These are phyloP conservation scores for Sciurus niger DNA, from an alignment of 2,113 vertebrate species.

Conservation along the genomic window DNA sequence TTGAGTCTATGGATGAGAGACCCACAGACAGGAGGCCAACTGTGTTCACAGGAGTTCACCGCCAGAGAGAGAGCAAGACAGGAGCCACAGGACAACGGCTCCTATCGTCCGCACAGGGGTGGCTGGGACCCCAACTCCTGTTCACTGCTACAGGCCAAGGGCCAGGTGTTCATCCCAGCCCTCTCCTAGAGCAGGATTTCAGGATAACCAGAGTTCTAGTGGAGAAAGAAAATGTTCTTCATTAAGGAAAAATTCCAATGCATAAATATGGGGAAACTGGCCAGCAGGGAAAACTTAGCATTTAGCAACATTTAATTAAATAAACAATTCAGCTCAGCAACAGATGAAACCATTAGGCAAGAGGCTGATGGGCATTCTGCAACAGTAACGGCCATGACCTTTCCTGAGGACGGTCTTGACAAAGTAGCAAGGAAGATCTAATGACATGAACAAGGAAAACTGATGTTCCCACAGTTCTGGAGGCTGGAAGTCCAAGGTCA, in stretches of 20 bases:
- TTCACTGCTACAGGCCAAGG: neutral
- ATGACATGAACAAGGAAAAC: too few relatives aligned
- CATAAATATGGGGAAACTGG: neutral
- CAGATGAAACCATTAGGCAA: too few relatives aligned
- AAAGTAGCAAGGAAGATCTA: too few relatives aligned
- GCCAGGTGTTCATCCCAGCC: neutral
- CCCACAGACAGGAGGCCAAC: too few relatives aligned
- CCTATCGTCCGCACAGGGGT: neutral
- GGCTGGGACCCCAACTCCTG: neutral
- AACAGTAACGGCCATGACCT: too few relatives aligned
- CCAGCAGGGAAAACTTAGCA: neutral
- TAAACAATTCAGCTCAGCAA: too few relatives aligned
- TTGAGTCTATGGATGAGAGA: neutral
- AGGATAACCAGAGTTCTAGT: too few relatives aligned
- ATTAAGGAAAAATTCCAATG: neutral
- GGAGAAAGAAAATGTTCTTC: neutral
- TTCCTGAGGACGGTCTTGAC: too few relatives aligned
- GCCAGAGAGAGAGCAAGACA: neutral
- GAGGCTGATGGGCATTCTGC: too few relatives aligned
- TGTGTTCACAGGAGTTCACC: neutral
- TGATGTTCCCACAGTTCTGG: too few relatives aligned
- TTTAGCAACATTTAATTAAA: neutral
- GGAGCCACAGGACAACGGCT: neutral
- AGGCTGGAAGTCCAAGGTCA: too few relatives aligned
- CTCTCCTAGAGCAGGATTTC: neutral